Base-by-base conservation (phyloP, 1,140 invertebrate species). In the Drosophila sucinea region DNA sequence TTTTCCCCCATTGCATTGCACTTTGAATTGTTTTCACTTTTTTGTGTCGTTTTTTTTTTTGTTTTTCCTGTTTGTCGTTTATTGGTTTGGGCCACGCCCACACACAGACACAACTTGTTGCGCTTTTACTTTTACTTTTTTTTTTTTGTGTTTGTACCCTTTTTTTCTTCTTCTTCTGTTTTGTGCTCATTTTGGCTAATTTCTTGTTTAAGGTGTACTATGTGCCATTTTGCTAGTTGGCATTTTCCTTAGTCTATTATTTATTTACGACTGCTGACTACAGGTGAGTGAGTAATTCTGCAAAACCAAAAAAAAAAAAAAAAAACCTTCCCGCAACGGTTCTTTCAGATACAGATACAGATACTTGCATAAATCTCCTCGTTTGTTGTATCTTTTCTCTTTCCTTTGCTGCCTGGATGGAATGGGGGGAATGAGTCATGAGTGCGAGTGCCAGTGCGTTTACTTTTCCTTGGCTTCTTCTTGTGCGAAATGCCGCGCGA, bases 91-190 rank as follows among this genome's bases (percentile, higher is more conserved):
- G 30, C 32, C 27, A 17, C 4, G 63, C 54, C 79, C 67, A 83
- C 75, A 71, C 76, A 76, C 61, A 65, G 25, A 62, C 58, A 32
- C 33, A 66, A 75, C 61, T 62, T 76, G 63, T 80, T 80, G 72
- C 64, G 67, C 71, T 74, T 79, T 64, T 77, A 70, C 76, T 79
- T 80, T 79, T 70, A 58, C 60, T 79, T 71, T 54, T 71, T 7
- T 0, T 2, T 23, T 17, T 17, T 17, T 17, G 17, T 17, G 17
- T 17, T 17, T 17, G 17, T 17, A 17, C 38, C 10, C 44, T 23
- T 29, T 25, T 29, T 56, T 6, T 33, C 10, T 68, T 57, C 58
- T 17, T 44, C 2, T 17, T 60, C 72, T 65, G 63, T 72, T 73
- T 65, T 62, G 64, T 64, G 63, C 27, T 40, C 38, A 40, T 72